Conservation (phyloP, 2,888 invertebrate species). For the Hyposoter didymator region DNA sequence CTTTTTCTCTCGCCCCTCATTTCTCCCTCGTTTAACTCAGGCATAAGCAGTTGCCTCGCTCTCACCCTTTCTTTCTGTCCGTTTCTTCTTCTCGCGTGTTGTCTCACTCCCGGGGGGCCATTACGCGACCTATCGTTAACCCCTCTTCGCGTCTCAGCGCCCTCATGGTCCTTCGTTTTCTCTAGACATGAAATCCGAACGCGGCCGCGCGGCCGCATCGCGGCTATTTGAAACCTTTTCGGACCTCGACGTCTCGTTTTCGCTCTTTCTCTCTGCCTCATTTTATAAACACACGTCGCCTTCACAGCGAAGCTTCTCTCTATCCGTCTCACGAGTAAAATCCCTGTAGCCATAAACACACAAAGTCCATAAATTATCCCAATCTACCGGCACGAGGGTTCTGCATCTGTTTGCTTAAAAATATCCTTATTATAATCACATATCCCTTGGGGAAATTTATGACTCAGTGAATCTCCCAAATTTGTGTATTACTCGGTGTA, state of each 20-base stretch:
- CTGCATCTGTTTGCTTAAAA: conserved; percentile 39
- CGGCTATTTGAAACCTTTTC: conserved; percentile 48
- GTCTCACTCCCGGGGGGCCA: conserved; percentile 50
- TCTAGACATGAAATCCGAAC: conserved; percentile 49
- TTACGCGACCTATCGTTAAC: conserved; percentile 64
- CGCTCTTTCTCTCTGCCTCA: neutral
- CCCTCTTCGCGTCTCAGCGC: conserved; percentile 12
- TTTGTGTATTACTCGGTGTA: neutral
- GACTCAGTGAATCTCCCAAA: neutral
- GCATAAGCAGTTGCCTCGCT: conserved; percentile 21
- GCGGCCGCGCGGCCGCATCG: conserved; percentile 32
- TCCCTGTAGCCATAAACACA: conserved; percentile 44
- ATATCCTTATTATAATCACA: conserved; percentile 27
- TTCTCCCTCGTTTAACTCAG: conserved; percentile 46
- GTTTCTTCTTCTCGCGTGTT: conserved; percentile 18
- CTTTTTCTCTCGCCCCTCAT: conserved; percentile 53
- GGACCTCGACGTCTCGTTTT: conserved; percentile 22
- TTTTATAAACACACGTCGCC: conserved; percentile 8
- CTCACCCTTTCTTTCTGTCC: conserved; percentile 33
- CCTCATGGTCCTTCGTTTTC: conserved; percentile 21
- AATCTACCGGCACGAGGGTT: neutral
- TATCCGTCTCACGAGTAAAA: conserved; percentile 50
- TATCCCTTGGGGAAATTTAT: conserved; percentile 17
- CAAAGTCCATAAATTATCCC: conserved; percentile 45
- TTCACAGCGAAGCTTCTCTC: conserved; percentile 29